Base-by-base conservation (phyloP, 2,113 vertebrate genomes). In the Trogon melanurus region DNA sequence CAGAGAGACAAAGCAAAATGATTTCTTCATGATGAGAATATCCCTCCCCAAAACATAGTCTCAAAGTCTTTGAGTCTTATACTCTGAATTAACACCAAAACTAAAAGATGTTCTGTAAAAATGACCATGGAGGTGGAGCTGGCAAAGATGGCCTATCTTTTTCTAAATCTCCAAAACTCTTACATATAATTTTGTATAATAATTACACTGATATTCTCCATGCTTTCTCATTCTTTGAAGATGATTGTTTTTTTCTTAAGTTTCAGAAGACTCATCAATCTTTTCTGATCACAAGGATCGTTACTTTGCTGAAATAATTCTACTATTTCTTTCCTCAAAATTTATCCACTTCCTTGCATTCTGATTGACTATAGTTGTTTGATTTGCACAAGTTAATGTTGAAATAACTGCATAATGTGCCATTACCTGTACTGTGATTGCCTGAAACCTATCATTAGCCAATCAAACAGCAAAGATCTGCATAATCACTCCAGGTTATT, bases 361-460 rank as follows among this genome's bases (percentile, higher is more conserved):
- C 71, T 95, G 94, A 91, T 91, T 95, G 82, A 91, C 47, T 91
- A 84, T 36, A 91, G 53, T 87, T 38, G 74, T 83, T 74, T 94
- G 87, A 97, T 93, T 94, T 82, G 78, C 74, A 88, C 50, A 85
- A 93, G 81, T 79, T 97, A 95, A 91, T 95, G 95, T 93, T 90
- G 79, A 96, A 94, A 90, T 89, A 83, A 89, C 74, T 10, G 4
- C 67, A 91, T 91, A 93, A 93, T 83, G 64, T 62, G 16, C 30
- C 64, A 66, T 73, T 96, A 81, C 93, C 85, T 95, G 56, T 62
- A 79, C 79, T 70, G 62, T 91, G 95, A 97, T 94, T 97, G 87
- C 87, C 71, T 85, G 71, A 89, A 94, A 93, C 78, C 71, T 89
- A 89, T 93, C 91, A 95, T 96, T 94, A 96, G 89, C 87, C 93